These are phyloP conservation scores for Boloria selene DNA, from an alignment of 2,888 invertebrate species.

Conservation along the genomic window DNA sequence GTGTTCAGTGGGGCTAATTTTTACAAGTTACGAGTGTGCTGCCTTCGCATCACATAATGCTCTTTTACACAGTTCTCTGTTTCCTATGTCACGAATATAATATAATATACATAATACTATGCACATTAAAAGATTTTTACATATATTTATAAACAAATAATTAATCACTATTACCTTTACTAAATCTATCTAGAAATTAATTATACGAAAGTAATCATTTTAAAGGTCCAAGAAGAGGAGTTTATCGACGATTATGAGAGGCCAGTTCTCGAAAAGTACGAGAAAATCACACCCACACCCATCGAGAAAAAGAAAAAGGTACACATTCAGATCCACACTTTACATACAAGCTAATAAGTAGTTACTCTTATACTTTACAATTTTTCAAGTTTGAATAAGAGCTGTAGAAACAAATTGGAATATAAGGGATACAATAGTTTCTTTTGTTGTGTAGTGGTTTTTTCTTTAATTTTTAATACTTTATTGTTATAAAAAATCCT, in stretches of 20 bases:
- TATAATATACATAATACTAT: no score
- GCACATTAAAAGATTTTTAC: no score
- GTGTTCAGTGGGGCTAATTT: slow-evolving; percentile 1
- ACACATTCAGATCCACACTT: slow-evolving; percentile 41
- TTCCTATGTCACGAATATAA: no score
- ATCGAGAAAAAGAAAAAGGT: slow-evolving; percentile 79
- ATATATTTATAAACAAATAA: no score
- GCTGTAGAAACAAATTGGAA: background rate
- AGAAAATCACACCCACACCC: slow-evolving; percentile 81
- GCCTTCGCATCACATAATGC: no score
- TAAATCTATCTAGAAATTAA: background rate
- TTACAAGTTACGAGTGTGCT: background rate
- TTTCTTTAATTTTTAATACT: no score
- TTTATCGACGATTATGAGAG: slow-evolving; percentile 88
- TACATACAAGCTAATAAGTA: background rate
- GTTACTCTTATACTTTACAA: background rate
- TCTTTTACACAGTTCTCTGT: no score
- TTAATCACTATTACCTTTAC: no score
- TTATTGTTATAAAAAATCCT: no score
- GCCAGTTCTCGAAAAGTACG: slow-evolving; percentile 87
- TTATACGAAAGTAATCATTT: slow-evolving; percentile 24
- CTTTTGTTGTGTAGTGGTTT: no score
- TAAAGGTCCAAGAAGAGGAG: slow-evolving; percentile 73
- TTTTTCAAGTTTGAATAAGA: background rate
- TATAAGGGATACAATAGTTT: no score